A percentile compares a stretch with the other conserved stretches of the same genome.
phyloP scores from a whole-genome alignment of 2,113 vertebrate species.

The Cyanistes caeruleus region DNA sequence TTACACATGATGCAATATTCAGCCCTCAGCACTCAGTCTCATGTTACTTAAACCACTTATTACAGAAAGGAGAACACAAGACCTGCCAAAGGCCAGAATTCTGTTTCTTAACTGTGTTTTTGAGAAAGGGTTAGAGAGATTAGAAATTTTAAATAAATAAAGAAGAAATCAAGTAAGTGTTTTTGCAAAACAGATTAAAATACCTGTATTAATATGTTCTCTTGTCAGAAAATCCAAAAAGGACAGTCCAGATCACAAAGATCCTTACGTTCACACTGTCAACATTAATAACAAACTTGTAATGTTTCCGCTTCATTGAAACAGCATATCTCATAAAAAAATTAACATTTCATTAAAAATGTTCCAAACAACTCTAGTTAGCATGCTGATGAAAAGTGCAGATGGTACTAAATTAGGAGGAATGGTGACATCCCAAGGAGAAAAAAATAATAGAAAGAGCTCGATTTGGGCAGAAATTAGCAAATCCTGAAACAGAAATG shows the following conservation, averaged over 20 bases:
- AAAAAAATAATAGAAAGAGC: neutral
- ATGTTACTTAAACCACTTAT: neutral
- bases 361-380: conserved; percentile 29
- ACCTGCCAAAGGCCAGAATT: neutral
- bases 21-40: neutral
- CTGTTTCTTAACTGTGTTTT: neutral
- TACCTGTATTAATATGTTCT: neutral
- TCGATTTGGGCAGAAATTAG: neutral
- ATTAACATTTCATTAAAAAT: conserved; percentile 36
- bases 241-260: neutral
- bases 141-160: neutral
- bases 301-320: conserved; percentile 3
- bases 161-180: neutral
- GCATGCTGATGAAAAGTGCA: conserved; percentile 48
- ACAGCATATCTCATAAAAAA: conserved; percentile 15
- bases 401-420: conserved; percentile 44
- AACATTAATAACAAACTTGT: neutral
- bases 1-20: neutral
- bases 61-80: neutral
- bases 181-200: neutral
- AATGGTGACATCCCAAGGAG: conserved; percentile 5
- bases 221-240: neutral
- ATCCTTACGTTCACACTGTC: neutral
- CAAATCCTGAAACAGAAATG: conserved; percentile 4
- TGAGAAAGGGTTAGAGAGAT: neutral